A percentile compares a stretch with the other conserved stretches of the same genome.
These are phyloP conservation scores for Mesaphorura yosii DNA, from an alignment of 1,140 invertebrate genomes.

Conservation along the genomic window DNA sequence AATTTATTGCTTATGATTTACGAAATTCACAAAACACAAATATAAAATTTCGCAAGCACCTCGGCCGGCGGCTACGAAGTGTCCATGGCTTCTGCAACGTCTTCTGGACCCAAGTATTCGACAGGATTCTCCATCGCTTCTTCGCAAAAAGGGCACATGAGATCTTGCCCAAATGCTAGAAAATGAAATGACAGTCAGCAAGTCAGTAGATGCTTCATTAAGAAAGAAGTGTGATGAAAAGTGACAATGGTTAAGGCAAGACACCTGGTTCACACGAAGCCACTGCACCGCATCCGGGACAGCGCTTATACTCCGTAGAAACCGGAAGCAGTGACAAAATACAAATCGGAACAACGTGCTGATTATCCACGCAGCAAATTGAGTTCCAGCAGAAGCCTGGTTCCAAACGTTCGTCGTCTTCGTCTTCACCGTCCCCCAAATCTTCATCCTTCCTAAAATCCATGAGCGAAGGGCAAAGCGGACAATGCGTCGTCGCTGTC, in stretches of 20 bases:
- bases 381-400: neutral
- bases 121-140: neutral
- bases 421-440: neutral
- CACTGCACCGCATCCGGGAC: neutral
- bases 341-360: neutral
- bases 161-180: neutral
- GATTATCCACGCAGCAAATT: neutral
- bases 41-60: too few relatives aligned
- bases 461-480: neutral
- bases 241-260: too few relatives aligned
- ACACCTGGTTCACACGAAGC: neutral
- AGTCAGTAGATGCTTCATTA: neutral
- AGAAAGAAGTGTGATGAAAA: neutral
- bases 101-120: too few relatives aligned
- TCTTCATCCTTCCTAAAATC: neutral
- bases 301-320: neutral
- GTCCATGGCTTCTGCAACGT: too few relatives aligned
- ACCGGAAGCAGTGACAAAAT: neutral
- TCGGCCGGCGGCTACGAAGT: too few relatives aligned
- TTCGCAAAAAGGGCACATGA: slow-evolving; percentile 2
- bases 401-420: neutral
- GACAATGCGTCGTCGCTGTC: neutral
- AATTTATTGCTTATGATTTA: too few relatives aligned
- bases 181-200: neutral
- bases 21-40: too few relatives aligned